Evolutionary conservation across 2,797 vertebrate species (phyloP).

Genomic region (Sebastes diaconus): DNA sequence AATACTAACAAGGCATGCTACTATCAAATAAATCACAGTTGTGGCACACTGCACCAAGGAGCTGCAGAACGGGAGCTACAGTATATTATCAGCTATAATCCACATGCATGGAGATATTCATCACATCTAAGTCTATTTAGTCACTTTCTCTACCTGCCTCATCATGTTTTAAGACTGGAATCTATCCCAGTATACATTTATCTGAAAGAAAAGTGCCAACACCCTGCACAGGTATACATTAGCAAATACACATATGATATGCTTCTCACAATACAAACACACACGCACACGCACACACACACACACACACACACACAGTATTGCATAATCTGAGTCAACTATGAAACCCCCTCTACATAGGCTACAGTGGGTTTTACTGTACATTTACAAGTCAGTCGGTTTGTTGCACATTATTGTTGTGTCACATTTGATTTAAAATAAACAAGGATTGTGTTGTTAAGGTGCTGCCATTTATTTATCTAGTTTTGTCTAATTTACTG

Average conservation of each 20-base stretch:
- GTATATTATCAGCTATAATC: background rate
- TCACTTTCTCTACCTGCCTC: background rate
- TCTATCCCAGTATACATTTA: background rate
- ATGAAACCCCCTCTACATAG: background rate
- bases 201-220: background rate
- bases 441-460: background rate
- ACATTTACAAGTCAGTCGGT: background rate
- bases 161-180: background rate
- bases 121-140: background rate
- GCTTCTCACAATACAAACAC: background rate
- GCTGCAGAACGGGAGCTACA: background rate
- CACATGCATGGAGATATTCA: background rate
- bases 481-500: too few relatives aligned
- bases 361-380: background rate
- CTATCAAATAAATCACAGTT: background rate
- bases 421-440: background rate
- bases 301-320: background rate
- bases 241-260: background rate
- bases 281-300: background rate
- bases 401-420: background rate
- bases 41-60: background rate
- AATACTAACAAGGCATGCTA: background rate
- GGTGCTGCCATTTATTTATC: too few relatives aligned
- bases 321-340: slow-evolving; percentile 22
- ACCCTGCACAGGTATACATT: slow-evolving; percentile 1